Base-by-base conservation (phyloP, 23 tunicate genomes). In the Ciona savignyi region DNA sequence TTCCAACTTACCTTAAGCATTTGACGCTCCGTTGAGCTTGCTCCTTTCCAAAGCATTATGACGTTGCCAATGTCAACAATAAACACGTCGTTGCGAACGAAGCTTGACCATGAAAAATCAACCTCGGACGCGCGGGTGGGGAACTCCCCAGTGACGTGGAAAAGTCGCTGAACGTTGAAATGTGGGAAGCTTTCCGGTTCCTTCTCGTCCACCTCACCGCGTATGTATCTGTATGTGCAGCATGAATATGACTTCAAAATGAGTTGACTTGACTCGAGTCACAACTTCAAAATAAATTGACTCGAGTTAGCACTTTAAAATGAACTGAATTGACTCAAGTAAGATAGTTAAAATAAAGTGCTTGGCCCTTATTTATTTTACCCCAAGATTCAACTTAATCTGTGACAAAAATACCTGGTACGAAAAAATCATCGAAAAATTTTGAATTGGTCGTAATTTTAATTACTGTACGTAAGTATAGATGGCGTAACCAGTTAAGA, bases 111-210 rank as follows among this genome's bases (percentile, higher is more conserved):
- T 15, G 3, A 4, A 62, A 30, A 74, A 1, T 63, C 69, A 31
- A 74, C 69, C 28, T 74, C 66, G 3, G 29, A 28, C n/a, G 78
- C 78, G 4, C 78, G 68, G 30, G 78, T 64, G 20, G 78, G 78
- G 33, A 74, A 26, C 15, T 62, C 29, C 4, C 33, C 67, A 32
- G 27, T 23, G 33, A 74, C 78, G 24, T 25, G 78, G 49, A 74
- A 74, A 4, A 74, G 19, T 1, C 78, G 68, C 26, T 74, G 61
- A 3, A 74, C 78, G 69, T 74, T 30, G 30, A 62, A 74, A 63
- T 74, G 68, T 0, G 78, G 69, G 22, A 74, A 22, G 4, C 26
- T 22, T 25, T 63, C 67, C 9, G 56, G 56, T 42, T 42, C 56
- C 11, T 42, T 15, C 15, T 42, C 56, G 15, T 15, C 11, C 9